phyloP scores from a whole-genome alignment of 2,888 invertebrate species.

The Limnephilus lunatus region DNA sequence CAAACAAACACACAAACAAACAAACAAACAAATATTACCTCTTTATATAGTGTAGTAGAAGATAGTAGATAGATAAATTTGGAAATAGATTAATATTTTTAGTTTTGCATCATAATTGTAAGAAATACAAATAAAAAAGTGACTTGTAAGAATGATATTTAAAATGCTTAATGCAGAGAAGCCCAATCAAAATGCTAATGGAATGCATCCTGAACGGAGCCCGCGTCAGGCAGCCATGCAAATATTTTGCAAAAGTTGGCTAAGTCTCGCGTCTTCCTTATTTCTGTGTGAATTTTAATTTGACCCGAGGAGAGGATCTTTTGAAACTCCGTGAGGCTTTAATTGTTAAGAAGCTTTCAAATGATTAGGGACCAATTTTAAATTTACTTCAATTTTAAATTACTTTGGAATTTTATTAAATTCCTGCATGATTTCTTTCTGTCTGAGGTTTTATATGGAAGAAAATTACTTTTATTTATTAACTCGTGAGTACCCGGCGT shows the following conservation, averaged over 20 bases:
- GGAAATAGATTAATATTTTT: neutral
- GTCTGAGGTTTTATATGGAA: neutral
- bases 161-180: neutral
- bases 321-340: constrained; percentile 19
- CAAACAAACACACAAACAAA: too few species aligned
- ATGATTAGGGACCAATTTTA: neutral
- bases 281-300: constrained; percentile 35
- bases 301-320: constrained; percentile 38
- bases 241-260: neutral
- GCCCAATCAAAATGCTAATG: neutral
- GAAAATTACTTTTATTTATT: neutral
- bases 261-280: constrained; percentile 7
- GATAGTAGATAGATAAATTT: too few species aligned
- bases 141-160: neutral
- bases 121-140: neutral
- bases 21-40: too few species aligned
- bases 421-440: neutral
- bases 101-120: neutral
- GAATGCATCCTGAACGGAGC: neutral
- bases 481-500: neutral
- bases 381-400: neutral
- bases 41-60: too few species aligned
- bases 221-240: neutral
- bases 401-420: neutral
- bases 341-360: constrained; percentile 52